Evolutionary conservation across 35 echinoderm and acorn worm genomes (phyloP).

Genomic region (Apostichopus japonicus): DNA sequence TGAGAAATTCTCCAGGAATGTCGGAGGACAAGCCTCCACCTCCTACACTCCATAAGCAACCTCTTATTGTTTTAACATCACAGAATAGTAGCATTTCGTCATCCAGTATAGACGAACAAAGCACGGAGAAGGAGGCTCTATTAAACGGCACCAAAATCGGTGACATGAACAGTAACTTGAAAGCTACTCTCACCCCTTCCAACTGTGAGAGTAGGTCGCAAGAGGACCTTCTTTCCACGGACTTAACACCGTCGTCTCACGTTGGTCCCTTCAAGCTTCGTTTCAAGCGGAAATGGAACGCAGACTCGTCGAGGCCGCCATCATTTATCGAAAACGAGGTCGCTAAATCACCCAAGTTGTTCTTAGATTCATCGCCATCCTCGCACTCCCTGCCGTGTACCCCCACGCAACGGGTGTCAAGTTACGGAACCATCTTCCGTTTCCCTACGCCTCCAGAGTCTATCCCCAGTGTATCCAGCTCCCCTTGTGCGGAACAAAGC

Average conservation of each 20-base stretch:
- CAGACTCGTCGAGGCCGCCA: conserved; percentile 76
- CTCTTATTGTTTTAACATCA: conserved; percentile 45
- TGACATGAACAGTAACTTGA: conserved; percentile 48
- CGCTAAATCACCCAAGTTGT: conserved; percentile 95
- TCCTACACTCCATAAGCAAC: background rate
- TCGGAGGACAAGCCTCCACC: background rate
- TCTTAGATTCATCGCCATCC: conserved; percentile 58
- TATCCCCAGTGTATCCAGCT: conserved; percentile 47
- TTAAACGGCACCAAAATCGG: conserved; percentile 60
- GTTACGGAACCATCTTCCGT: conserved; percentile 80
- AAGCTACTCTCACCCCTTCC: conserved; percentile 57
- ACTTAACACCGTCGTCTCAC: background rate
- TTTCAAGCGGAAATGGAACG: conserved; percentile 95
- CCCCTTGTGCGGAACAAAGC: conserved; percentile 61
- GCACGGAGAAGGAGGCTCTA: conserved; percentile 3
- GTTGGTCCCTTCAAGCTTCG: conserved; percentile 94
- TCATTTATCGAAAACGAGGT: conserved; percentile 79
- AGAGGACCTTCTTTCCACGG: conserved; percentile 53
- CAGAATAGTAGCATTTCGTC: conserved; percentile 36
- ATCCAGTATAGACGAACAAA: conserved; percentile 20
- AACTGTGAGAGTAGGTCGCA: conserved; percentile 64
- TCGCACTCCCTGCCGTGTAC: conserved; percentile 94
- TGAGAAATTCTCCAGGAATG: conserved; percentile 6
- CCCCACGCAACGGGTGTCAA: conserved; percentile 77
- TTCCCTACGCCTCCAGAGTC: conserved; percentile 81